phyloP scores from a whole-genome alignment of 2,113 vertebrate species.

The Pollimyrus isidori region DNA sequence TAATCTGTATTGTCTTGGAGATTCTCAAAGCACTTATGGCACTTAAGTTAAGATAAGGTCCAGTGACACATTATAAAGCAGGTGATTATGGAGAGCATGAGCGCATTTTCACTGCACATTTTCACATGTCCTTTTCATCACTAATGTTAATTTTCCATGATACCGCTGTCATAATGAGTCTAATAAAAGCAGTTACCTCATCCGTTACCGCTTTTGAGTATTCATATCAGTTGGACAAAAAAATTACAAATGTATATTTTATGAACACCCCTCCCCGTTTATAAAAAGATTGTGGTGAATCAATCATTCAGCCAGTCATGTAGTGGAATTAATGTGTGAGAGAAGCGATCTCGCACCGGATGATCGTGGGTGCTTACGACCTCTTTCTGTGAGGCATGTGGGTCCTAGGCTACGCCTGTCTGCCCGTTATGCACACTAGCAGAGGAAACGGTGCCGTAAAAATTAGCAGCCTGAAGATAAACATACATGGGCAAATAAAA shows the following conservation, averaged over 20 bases:
- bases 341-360: neutral
- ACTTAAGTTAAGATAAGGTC: neutral
- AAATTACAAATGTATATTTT: constrained; percentile 9
- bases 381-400: neutral
- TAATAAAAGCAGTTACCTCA: constrained; percentile 18
- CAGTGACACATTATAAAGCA: neutral
- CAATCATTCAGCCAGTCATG: neutral
- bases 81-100: neutral
- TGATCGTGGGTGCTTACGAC: neutral
- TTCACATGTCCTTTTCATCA: neutral
- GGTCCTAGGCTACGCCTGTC: neutral
- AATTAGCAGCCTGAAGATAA: constrained; percentile 8
- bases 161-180: neutral
- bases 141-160: neutral
- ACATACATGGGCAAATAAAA: neutral
- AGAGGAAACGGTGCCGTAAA: neutral
- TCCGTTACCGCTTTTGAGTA: neutral
- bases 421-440: neutral
- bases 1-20: neutral
- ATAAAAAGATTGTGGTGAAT: neutral
- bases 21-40: neutral
- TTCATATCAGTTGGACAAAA: constrained; percentile 8
- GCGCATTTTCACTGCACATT: neutral
- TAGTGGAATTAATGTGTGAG: neutral
- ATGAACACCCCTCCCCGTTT: neutral